Evolutionary conservation across 2,888 invertebrate species (phyloP).

Genomic region (Hypselothyrea guttata): DNA sequence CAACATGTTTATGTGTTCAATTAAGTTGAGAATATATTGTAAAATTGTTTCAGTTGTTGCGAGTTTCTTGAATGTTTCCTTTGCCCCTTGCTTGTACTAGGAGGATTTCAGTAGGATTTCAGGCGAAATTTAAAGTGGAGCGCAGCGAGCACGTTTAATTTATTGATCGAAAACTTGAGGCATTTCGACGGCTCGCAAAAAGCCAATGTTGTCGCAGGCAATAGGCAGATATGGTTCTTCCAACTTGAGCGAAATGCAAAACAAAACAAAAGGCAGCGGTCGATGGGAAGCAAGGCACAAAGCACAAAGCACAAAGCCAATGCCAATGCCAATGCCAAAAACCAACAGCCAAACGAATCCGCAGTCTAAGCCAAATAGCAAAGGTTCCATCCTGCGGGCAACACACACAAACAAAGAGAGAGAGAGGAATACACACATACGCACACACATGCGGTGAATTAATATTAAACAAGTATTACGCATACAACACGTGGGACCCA

Average conservation of each 20-base stretch:
- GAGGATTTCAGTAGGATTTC: background rate
- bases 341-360: slow-evolving; percentile 11
- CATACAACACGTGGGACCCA: slow-evolving; percentile 60
- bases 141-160: slow-evolving; percentile 2
- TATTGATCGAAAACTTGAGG: slow-evolving; percentile 10
- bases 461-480: slow-evolving; percentile 61
- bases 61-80: no score
- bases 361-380: slow-evolving; percentile 4
- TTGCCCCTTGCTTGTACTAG: background rate
- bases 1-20: no score
- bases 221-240: background rate
- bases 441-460: slow-evolving; percentile 25
- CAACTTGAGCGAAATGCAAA: background rate
- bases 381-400: slow-evolving; percentile 8
- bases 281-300: background rate
- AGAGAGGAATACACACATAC: background rate
- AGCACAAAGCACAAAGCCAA: no score
- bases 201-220: background rate
- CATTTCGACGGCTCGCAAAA: background rate
- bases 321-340: slow-evolving; percentile 38
- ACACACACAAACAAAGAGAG: background rate
- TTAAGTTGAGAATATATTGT: background rate
- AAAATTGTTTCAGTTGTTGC: no score
- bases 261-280: background rate
- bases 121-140: slow-evolving; percentile 2